Base-by-base conservation (phyloP, 2,113 vertebrate species). In the Varanus komodoensis region DNA sequence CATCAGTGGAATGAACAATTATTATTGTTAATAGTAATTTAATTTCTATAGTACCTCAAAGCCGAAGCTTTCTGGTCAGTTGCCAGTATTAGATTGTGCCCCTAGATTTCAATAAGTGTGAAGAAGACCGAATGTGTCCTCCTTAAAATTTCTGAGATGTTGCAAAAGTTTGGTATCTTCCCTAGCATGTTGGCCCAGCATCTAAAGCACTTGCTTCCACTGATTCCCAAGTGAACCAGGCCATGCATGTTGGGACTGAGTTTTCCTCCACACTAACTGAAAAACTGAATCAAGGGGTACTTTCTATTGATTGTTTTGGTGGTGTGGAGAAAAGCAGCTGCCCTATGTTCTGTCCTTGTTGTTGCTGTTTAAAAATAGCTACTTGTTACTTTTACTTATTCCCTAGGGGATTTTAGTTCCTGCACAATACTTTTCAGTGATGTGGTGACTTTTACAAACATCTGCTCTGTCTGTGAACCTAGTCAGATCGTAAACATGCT, bases 341-440 rank as follows among this genome's bases (percentile, higher is more conserved):
- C 32, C 82, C n/a, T 50, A 6, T 81, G 32, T 34, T 74, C 67
- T 79, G 50, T 79, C 8, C 5, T 87, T 61, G 54, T 23, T 17
- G 38, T 27, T 38, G 54, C 34, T 48, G 54, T 50, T 80, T 34
- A 44, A 87, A 87, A 87, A 17, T 77, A 29, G 38, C 57, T 21
- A 19, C 44, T 61, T n/a, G n/a, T n/a, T 61, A 34, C 64, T 78
- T 15, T 12, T 1, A 23, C 84, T 93, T 94, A 25, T 94, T 83
- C 91, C 92, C 75, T 88, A 97, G 97, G 98, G 88, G 98, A 97
- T 90, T 98, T 98, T 92, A 91, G 97, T 93, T 97, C 93, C 21
- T 98, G 97, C 94, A 97, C 96, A 1, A 96, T 98, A 38, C 95
- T 98, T 71, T 98, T 98, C 95, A 98, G 97, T 1, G 97, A 98